Evolutionary conservation across 2,888 invertebrate species (phyloP).

Genomic region (Uloborus plumipes): DNA sequence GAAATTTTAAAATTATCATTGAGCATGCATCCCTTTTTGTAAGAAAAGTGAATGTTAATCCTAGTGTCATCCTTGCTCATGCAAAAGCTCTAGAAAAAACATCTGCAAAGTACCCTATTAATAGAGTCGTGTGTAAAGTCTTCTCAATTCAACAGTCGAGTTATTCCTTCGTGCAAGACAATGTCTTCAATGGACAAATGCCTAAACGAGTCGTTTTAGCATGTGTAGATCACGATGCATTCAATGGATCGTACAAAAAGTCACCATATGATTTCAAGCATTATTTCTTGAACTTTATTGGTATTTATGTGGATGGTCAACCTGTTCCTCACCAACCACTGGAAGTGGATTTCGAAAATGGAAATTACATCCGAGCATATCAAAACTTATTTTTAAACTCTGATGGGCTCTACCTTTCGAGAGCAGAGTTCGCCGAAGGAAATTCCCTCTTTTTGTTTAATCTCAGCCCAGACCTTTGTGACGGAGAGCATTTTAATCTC

Average conservation of each 20-base stretch:
- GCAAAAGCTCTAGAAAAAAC: not conserved
- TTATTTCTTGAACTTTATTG: no score
- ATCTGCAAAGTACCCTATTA: slow-evolving; percentile 22
- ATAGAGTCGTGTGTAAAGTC: slow-evolving; percentile 14
- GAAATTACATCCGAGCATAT: slow-evolving; percentile 65
- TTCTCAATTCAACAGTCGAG: no score
- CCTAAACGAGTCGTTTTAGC: no score
- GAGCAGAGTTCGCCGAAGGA: slow-evolving; percentile 7
- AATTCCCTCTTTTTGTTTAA: slow-evolving; percentile 15
- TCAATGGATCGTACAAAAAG: no score
- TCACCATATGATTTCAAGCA: no score
- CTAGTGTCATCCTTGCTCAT: slow-evolving; percentile 65
- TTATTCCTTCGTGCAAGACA: no score
- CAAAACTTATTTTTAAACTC: slow-evolving; percentile 67
- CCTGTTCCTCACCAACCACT: slow-evolving; percentile 15
- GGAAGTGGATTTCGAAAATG: slow-evolving; percentile 1
- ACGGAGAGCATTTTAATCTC: slow-evolving; percentile 19
- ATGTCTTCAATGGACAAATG: no score
- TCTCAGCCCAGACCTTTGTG: slow-evolving; percentile 58
- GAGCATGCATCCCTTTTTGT: slow-evolving; percentile 66
- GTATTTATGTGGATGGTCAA: no score
- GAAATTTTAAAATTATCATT: slow-evolving; percentile 60
- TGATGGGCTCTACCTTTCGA: slow-evolving; percentile 28
- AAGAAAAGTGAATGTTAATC: slow-evolving; percentile 64
- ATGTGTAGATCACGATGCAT: no score